phyloP scores from a whole-genome alignment of 2,113 vertebrate species.

The Tinamus guttatus region DNA sequence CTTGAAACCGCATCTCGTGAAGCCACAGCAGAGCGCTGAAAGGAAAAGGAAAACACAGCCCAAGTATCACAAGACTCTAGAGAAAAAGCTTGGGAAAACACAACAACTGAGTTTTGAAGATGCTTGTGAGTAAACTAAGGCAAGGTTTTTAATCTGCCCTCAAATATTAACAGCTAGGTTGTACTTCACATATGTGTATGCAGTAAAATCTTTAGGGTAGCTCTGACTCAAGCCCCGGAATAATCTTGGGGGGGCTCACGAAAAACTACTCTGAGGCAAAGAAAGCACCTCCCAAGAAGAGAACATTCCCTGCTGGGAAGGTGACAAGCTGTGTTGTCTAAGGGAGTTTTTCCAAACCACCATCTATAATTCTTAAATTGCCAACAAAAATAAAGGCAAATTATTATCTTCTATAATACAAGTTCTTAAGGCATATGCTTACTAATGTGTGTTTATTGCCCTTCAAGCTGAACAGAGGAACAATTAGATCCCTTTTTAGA shows the following conservation, averaged over 20 bases:
- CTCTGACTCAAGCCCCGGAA: background rate
- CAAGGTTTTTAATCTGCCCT: background rate
- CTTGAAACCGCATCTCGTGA: background rate
- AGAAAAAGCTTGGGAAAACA: background rate
- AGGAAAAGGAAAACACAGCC: background rate
- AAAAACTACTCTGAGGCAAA: background rate
- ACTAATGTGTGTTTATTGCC: background rate
- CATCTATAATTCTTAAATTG: background rate
- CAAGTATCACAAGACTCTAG: background rate
- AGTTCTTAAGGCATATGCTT: slow-evolving; percentile 2
- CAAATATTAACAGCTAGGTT: background rate
- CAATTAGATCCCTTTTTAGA: slow-evolving; percentile 25
- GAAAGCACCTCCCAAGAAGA: background rate
- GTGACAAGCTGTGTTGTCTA: background rate
- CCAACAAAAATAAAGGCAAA: background rate
- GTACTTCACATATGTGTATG: background rate
- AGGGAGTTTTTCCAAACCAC: background rate
- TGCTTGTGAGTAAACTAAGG: background rate
- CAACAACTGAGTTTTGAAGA: background rate
- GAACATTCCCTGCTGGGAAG: background rate
- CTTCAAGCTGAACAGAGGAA: slow-evolving; percentile 13
- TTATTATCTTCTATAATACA: background rate
- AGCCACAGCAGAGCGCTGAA: background rate
- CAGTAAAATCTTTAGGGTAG: background rate
- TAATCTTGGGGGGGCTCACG: background rate